Conservation (phyloP, 2,113 vertebrate genomes). For the Puffinus mauretanicus region DNA sequence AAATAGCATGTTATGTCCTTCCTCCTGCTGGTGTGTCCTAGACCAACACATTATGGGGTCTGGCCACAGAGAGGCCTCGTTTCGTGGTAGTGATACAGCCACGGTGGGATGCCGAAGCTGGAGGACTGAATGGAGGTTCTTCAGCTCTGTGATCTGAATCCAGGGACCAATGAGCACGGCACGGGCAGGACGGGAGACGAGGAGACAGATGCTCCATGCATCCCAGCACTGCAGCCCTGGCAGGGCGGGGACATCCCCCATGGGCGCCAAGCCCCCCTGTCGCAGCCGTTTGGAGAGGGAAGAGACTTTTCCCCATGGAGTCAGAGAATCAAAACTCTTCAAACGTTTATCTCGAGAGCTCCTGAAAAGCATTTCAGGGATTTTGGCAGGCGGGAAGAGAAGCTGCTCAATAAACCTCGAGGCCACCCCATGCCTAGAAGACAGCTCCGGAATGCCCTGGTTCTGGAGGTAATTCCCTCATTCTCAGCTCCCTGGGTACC, state of each 20-base stretch:
- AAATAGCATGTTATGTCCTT: background rate
- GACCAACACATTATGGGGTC: background rate
- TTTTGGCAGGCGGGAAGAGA: background rate
- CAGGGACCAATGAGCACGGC: background rate
- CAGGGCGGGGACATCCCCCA: background rate
- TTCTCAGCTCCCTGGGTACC: accelerated
- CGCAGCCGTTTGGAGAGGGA: background rate
- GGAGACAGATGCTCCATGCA: background rate
- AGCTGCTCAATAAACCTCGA: background rate
- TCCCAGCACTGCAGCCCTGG: background rate
- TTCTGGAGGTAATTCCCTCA: background rate
- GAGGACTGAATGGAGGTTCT: background rate
- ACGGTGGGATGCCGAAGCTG: background rate
- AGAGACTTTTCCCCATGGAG: background rate
- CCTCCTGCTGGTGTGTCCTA: background rate
- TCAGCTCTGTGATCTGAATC: background rate
- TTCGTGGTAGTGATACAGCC: accelerated
- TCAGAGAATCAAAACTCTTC: background rate
- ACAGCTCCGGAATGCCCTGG: background rate
- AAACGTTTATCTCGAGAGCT: background rate
- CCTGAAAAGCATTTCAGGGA: background rate
- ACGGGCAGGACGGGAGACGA: accelerated
- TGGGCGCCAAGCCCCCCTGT: background rate
- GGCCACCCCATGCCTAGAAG: background rate
- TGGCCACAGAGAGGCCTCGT: background rate